Percentiles rank a stretch among this genome's conserved stretches.
Evolutionary conservation across 2,888 invertebrate genomes (phyloP).

Genomic region (Drosophila nr. fundita): DNA sequence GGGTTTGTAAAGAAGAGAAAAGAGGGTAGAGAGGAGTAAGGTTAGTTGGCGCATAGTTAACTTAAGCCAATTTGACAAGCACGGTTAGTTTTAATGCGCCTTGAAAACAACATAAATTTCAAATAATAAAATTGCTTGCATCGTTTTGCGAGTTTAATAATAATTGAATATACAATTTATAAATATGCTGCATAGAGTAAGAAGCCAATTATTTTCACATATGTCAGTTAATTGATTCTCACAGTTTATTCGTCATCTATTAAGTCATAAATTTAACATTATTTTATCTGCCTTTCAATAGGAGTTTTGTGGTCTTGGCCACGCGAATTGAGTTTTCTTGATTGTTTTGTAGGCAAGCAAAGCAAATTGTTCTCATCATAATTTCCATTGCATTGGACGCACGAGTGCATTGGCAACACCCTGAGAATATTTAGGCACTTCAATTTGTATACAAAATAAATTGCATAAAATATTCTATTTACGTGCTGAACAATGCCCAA

Average conservation of each 20-base stretch:
- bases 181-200: background rate
- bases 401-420: slow-evolving; percentile 69
- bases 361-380: slow-evolving; percentile 26
- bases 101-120: background rate
- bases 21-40: background rate
- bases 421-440: slow-evolving; percentile 63
- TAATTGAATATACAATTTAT: background rate
- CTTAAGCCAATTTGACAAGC: background rate
- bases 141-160: background rate
- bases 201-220: background rate
- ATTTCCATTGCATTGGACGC: slow-evolving; percentile 63
- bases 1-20: background rate
- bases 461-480: slow-evolving; percentile 79
- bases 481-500: slow-evolving; percentile 47
- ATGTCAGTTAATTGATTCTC: background rate
- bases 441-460: slow-evolving; percentile 71
- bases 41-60: slow-evolving; percentile 8
- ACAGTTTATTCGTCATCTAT: background rate
- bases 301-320: slow-evolving; percentile 25
- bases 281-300: slow-evolving; percentile 13
- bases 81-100: slow-evolving; percentile 16
- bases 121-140: background rate
- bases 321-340: slow-evolving; percentile 6
- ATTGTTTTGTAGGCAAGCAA: slow-evolving; percentile 24
- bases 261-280: slow-evolving; percentile 5